Base-by-base conservation (phyloP, 2,888 invertebrate species). In the Gisinianus flammeolus region DNA sequence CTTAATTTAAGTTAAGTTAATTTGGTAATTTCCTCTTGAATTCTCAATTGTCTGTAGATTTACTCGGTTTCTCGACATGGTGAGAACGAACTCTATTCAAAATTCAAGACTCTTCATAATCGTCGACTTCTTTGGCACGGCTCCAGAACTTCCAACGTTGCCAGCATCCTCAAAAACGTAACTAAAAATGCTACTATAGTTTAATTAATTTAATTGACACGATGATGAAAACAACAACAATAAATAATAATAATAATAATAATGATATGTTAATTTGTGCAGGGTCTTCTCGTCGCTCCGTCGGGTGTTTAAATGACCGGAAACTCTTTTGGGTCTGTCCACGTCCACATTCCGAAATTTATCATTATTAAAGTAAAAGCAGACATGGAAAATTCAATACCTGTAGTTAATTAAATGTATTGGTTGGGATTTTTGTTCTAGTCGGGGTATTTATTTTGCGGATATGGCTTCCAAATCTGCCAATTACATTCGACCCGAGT, bases 321-420 rank as follows among this genome's bases (percentile, higher is more conserved):
- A 83, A 95, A 95, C 88, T 98, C 98, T 98, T 99, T 99, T 88
- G 98, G 98, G 98, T 80, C 99, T 98, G 99, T 98, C n/a, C n/a
- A n/a, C n/a, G n/a, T n/a, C n/a, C n/a, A n/a, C n/a, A n/a, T n/a
- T n/a, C n/a, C n/a, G n/a, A n/a, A n/a, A n/a, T n/a, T n/a, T n/a
- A n/a, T n/a, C n/a, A n/a, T n/a, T n/a, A n/a, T n/a, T n/a, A n/a
- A n/a, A n/a, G n/a, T n/a, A n/a, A n/a, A n/a, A n/a, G n/a, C n/a
- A n/a, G n/a, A n/a, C n/a, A n/a, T n/a, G n/a, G n/a, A n/a, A n/a
- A n/a, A n/a, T 35, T 12, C 5, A 8, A 12, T 35, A 12, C 12
- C 35, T 35, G 35, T 35, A 35, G 5, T 12, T 35, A 5, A 35
- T 8, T 12, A 8, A 35, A 8, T 8, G 12, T 8, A 35, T 8